Evolutionary conservation across 2,113 vertebrate species (phyloP), one percentile per base, ranked within the genome.

Genomic region (Sinocyclocheilus rhinocerous): DNA sequence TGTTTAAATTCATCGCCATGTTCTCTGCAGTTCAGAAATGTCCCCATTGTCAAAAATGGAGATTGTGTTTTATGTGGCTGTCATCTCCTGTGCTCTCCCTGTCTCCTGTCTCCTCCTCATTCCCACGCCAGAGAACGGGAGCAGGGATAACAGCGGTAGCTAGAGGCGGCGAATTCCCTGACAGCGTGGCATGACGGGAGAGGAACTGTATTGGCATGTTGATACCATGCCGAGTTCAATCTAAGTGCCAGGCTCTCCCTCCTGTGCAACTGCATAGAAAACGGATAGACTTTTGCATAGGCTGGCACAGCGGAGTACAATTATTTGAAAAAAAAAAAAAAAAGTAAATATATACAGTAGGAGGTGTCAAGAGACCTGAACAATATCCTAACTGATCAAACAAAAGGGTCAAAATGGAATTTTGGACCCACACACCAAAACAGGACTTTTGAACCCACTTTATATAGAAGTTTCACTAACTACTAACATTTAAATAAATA

Each of bases 41-140:
- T 93, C 92, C 93, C 92, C 92, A 94, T 94, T 95, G 93, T 95
- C 94, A 95, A 94, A 94, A 93, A 94, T 95, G 94, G 92, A 95
- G 94, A 95, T 94, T 93, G 93, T 93, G 89, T 93, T 93, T 94
- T 90, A 92, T 88, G 93, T 93, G 92, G 91, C 93, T 95, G 94
- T 95, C 94, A 95, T 83, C 90, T 92, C 87, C 88, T 89, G 89
- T 89, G 45, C 85, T 94, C 91, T 92, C 86, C 87, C 84, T 86
- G 90, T 89, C 87, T 87, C 70, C 65, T 82, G 81, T 88, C 89
- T 86, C 75, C 57, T 76, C 90, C 87, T 89, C 84, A 80, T 87
- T 86, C 70, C 75, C 77, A 77, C 78, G 82, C 81, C 79, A 75
- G 70, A 86, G 70, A 87, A 59, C 39, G 26, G 61, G 55, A 84